Base-by-base conservation (phyloP, 2,888 invertebrate species). In the Cheiracanthium punctorium region DNA sequence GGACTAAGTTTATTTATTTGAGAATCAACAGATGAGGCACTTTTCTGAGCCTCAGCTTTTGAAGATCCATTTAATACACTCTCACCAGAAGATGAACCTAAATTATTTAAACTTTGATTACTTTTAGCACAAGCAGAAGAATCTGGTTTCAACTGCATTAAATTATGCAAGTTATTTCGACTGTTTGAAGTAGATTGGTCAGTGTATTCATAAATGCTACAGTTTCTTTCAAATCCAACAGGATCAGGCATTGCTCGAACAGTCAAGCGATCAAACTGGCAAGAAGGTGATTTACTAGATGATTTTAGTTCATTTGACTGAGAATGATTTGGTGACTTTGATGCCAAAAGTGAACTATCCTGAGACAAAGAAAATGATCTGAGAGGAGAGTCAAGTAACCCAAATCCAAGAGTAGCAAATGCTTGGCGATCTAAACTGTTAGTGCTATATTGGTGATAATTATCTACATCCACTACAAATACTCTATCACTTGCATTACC, bases 171-270 rank as follows among this genome's bases (percentile, higher is more conserved):
- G 70, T 91, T 91, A 72, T 90, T 90, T 14, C 91, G 89, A 64
- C 91, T 89, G 84, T 90, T 91, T 52, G 91, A 91, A 82, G 89
- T 90, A 82, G 90, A 90, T 76, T 90, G 90, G 33, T 91, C 91
- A 20, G 91, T 73, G 30, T 89, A 90, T 79, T 91, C 91, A 52
- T 71, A 88, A 48, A 77, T 81, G n/a, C 81, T 82, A 30, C 88
- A 89, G 17, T 73, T 80, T 20, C 77, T 30, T 28, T 82, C 74
- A 69, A 88, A 81, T 24, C 87, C 82, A 24, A 88, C 87, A 33
- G 93, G 93, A 91, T 94, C 94, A 1, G 95, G 94, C 93, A 95
- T 94, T 1, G 94, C 95, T 74, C 95, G 93, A 29, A 95, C 94
- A 8, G 94, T 94, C 73, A 95, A 91, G 71, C 94, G 92, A 72